Conservation (phyloP, 2,888 invertebrate genomes). For the Cybosia mesomella region DNA sequence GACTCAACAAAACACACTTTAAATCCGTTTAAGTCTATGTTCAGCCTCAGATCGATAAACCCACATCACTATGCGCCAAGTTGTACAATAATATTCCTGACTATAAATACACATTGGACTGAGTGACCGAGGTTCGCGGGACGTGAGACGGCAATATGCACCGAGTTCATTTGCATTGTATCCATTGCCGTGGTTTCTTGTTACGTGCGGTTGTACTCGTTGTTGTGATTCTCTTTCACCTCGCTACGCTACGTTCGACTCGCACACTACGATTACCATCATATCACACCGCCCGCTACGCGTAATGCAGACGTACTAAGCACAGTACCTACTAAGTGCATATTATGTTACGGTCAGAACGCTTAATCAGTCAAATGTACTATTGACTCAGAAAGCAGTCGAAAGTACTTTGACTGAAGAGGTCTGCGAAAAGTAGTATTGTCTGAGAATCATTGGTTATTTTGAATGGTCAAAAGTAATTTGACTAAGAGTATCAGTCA, state of each 20-base stretch:
- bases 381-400: too few species aligned
- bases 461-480: too few species aligned
- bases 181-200: constrained; percentile 48
- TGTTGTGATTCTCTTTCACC: constrained; percentile 18
- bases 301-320: neutral
- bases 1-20: neutral
- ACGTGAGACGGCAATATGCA: constrained; percentile 58
- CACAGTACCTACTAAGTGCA: neutral
- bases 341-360: neutral
- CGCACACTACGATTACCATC: constrained; percentile 13
- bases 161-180: constrained; percentile 79
- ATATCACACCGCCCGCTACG: constrained; percentile 2
- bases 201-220: constrained; percentile 29
- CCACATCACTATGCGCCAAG: constrained; percentile 59
- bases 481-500: too few species aligned
- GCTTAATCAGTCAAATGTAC: neutral
- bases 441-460: too few species aligned
- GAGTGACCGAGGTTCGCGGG: constrained; percentile 59
- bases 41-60: constrained; percentile 10
- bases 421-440: neutral
- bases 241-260: constrained; percentile 14
- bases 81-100: constrained; percentile 79
- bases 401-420: neutral
- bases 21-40: constrained; percentile 1
- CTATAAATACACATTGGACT: constrained; percentile 76